Base-by-base conservation (phyloP, 1,140 invertebrate genomes). In the Parapsyche elsis region DNA sequence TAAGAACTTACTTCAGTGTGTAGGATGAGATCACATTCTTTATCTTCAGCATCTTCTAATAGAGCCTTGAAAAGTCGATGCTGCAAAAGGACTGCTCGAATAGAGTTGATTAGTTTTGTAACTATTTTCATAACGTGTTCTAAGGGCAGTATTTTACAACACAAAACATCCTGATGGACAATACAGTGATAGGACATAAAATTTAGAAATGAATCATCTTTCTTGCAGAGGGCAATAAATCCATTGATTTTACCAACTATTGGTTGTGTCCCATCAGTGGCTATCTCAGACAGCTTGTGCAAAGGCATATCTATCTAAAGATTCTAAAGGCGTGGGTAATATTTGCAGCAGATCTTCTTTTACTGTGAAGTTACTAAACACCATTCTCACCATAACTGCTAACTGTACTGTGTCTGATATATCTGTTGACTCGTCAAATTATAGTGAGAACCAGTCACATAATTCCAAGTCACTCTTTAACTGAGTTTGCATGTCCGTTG, bases 331-430 rank as follows among this genome's bases (percentile, higher is more conserved):
- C 80, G 26, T 67, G 5, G 61, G 61, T 67, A 67, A 67, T 67
- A 67, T 67, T 67, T 67, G 61, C 71, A 73, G 16, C 21, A 73
- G 14, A 73, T 83, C 81, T 78, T 83, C 82, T 81, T 83, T 83
- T 79, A 59, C 71, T 64, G 71, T 79, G 70, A 80, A 83, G 70
- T 81, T 77, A 46, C 59, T 45, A 79, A 83, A 83, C 53, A 74
- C 59, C 59, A 83, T 83, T 59, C 71, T 81, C 44, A 78, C 59
- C 57, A 64, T n/a, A 67, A 78, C 76, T 78, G 76, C 59, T 70
- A 70, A 67, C 59, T 78, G 76, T 70, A 38, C 30, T 1, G 30
- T 38, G 53, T 67, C 24, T 67, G 76, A 64, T 78, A 78, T 67
- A 78, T 78, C 77, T 71, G 77, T 78, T 16, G 61, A 78, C 30